These are phyloP conservation scores for Lasioglossum marginatum DNA, from an alignment of 2,888 invertebrate species.

Conservation along the genomic window DNA sequence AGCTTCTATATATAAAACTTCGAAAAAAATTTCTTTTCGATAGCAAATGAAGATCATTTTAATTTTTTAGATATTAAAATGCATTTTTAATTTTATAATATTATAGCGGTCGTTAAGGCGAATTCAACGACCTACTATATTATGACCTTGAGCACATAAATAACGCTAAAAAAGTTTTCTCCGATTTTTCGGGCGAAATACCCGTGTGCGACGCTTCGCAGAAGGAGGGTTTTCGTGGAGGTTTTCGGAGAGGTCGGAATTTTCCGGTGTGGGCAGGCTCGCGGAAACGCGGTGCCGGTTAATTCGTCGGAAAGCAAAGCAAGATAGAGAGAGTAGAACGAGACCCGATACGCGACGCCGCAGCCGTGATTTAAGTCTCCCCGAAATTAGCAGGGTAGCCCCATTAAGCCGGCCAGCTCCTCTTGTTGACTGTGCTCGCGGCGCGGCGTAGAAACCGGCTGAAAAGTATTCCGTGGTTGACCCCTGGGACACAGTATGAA, in stretches of 20 bases:
- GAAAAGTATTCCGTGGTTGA: conserved; percentile 75
- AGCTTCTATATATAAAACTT: too few relatives aligned
- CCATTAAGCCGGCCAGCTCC: conserved; percentile 43
- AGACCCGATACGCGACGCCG: conserved; percentile 11
- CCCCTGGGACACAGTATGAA: conserved; percentile 73
- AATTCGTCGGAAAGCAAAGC: neutral
- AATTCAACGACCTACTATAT: too few relatives aligned
- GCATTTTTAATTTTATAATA: too few relatives aligned
- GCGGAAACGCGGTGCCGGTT: neutral
- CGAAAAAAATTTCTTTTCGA: too few relatives aligned
- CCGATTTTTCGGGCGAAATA: too few relatives aligned
- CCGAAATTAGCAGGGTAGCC: conserved; percentile 44
- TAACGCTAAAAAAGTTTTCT: too few relatives aligned
- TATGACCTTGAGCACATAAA: too few relatives aligned
- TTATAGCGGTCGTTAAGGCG: too few relatives aligned
- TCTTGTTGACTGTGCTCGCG: conserved; percentile 31
- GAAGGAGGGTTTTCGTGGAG: neutral
- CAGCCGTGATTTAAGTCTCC: conserved; percentile 51
- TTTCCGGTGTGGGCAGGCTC: neutral
- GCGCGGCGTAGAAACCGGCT: conserved; percentile 28
- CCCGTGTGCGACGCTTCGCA: too few relatives aligned
- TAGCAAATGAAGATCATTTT: too few relatives aligned
- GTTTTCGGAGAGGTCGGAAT: neutral
- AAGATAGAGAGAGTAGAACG: neutral
- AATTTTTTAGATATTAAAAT: too few relatives aligned